Conservation (phyloP, 2,113 vertebrate genomes). For the Eurystomus gularis region DNA sequence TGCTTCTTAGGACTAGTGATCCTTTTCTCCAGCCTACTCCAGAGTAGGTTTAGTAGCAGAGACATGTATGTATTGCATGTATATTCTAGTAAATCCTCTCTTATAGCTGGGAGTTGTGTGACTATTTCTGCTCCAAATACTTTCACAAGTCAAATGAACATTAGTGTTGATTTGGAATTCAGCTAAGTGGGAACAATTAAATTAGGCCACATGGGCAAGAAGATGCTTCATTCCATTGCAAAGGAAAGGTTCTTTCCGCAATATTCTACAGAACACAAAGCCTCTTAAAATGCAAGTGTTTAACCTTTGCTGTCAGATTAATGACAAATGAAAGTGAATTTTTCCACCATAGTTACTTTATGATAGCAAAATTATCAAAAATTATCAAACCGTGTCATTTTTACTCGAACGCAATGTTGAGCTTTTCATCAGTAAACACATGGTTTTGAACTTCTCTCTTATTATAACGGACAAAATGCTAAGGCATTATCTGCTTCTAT, state of each 20-base stretch:
- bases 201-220: neutral
- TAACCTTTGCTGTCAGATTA: neutral
- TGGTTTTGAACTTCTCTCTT: neutral
- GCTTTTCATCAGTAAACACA: neutral
- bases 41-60: neutral
- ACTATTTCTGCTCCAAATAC: neutral
- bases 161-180: neutral
- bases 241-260: neutral
- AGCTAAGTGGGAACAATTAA: neutral
- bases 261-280: neutral
- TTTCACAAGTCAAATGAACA: neutral
- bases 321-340: neutral
- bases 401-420: neutral
- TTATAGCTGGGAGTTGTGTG: rapidly evolving
- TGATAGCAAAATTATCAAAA: neutral
- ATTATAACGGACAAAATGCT: neutral
- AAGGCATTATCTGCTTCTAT: neutral
- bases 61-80: neutral
- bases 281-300: neutral
- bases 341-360: neutral
- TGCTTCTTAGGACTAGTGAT: neutral
- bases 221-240: neutral
- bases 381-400: neutral
- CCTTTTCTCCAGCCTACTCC: neutral
- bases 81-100: neutral